A percentile compares a stretch with the other conserved stretches of the same genome.
phyloP scores from a whole-genome alignment of 2,797 vertebrate species.

The Babyrousa celebensis region DNA sequence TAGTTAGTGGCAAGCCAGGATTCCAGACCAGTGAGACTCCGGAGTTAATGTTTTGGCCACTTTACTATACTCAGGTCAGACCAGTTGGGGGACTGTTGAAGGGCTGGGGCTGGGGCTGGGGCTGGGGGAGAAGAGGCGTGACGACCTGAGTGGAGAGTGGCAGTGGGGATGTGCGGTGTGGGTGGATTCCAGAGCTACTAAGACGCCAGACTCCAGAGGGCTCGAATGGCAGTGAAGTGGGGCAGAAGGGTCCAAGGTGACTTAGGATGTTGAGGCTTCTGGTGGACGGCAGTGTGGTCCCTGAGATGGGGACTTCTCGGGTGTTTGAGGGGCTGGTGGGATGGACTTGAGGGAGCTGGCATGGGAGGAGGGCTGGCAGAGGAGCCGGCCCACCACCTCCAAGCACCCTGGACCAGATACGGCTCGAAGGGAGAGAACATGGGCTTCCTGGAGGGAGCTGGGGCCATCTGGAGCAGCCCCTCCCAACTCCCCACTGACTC shows the following conservation, averaged over 20 bases:
- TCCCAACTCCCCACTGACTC: constrained; percentile 45
- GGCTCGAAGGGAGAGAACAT: constrained; percentile 77
- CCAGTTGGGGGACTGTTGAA: background rate
- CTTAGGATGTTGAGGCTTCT: background rate
- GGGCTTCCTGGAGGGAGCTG: constrained; percentile 79
- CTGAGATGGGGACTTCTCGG: background rate
- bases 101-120: background rate
- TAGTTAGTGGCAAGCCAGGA: background rate
- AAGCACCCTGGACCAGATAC: constrained; percentile 72
- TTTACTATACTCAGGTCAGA: background rate
- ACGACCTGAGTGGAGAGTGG: background rate
- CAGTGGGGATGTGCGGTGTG: background rate
- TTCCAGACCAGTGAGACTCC: background rate
- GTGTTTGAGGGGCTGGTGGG: background rate
- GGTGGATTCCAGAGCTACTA: background rate
- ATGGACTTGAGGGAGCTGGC: background rate
- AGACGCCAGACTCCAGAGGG: background rate
- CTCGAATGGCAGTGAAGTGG: accelerated
- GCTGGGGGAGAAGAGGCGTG: background rate
- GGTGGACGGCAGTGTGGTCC: background rate
- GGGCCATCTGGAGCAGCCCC: constrained; percentile 80
- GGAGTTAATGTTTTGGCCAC: constrained; percentile 16
- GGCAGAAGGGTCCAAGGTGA: background rate
- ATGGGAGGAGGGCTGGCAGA: background rate
- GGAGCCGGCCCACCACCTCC: constrained; percentile 64